These are phyloP conservation scores for Vulpes vulpes DNA, from an alignment of 2,113 vertebrate species.

Conservation along the genomic window DNA sequence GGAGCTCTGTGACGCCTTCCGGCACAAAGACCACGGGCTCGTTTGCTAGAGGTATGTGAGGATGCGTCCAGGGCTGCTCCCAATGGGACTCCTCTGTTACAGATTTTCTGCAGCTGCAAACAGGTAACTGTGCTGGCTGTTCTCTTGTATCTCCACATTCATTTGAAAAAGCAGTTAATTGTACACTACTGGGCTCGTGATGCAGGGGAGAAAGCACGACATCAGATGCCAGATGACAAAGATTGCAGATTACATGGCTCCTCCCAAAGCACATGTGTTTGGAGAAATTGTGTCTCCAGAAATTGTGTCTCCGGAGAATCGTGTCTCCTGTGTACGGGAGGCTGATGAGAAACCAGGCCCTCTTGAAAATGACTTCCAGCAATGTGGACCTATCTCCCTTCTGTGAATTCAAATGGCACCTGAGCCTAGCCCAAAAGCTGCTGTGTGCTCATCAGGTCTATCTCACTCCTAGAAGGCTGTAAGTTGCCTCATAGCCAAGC, in stretches of 20 bases:
- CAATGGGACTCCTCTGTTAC: background rate
- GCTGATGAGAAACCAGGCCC: background rate
- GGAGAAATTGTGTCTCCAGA: background rate
- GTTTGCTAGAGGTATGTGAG: background rate
- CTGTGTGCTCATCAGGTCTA: background rate
- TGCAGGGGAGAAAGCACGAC: background rate
- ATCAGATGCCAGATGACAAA: background rate
- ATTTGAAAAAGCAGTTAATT: background rate
- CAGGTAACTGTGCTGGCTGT: background rate
- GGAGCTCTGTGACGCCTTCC: background rate
- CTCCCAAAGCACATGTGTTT: background rate
- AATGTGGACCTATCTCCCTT: background rate
- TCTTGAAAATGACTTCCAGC: background rate
- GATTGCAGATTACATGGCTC: background rate
- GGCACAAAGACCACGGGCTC: background rate
- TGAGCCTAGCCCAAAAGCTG: background rate
- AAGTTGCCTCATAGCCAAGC: background rate
- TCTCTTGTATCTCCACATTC: background rate
- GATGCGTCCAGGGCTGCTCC: background rate
- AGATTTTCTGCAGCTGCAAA: background rate
- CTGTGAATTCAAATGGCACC: background rate
- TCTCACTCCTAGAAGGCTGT: background rate
- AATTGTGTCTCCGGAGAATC: background rate
- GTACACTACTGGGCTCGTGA: background rate
- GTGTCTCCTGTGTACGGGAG: background rate